phyloP scores from a whole-genome alignment of 2,888 invertebrate genomes.

The Amitus sp. region DNA sequence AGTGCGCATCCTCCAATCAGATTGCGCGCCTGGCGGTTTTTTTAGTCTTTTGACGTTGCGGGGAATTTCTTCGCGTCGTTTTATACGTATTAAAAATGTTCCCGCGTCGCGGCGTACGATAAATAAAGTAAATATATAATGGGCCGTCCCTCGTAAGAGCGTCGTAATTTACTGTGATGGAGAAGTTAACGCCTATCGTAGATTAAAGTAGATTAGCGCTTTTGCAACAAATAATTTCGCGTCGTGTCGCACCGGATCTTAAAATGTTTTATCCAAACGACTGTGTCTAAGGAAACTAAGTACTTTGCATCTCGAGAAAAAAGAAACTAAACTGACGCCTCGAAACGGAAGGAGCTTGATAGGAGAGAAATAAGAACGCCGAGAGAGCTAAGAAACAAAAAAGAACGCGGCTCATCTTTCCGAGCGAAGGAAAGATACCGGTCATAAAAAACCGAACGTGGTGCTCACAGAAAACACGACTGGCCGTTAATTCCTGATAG shows the following conservation, averaged over 20 bases:
- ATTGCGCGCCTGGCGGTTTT: not conserved
- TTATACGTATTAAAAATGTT: not conserved
- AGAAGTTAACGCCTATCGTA: conserved; percentile 8
- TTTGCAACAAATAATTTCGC: conserved; percentile 1
- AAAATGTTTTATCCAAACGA: conserved; percentile 18
- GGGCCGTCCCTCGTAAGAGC: not conserved
- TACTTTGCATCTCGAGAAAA: conserved; percentile 24
- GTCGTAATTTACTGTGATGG: conserved; percentile 2
- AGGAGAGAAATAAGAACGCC: conserved; percentile 19
- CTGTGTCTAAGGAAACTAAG: conserved; percentile 18
- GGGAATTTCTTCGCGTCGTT: not conserved
- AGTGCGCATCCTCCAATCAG: too few species aligned
- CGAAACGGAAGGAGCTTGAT: conserved; percentile 31
- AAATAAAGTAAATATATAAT: conserved; percentile 2
- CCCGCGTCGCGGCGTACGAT: not conserved
- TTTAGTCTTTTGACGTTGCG: not conserved
- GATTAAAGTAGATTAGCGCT: conserved; percentile 7
- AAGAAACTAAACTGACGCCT: conserved; percentile 24
- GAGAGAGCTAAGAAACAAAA: conserved; percentile 24
- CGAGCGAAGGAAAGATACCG: conserved; percentile 53
- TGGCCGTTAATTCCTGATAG: conserved; percentile 47
- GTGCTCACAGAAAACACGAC: conserved; percentile 62
- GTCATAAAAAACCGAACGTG: conserved; percentile 58
- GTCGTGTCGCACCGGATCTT: conserved; percentile 1
- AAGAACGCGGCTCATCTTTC: conserved; percentile 49